Conservation (phyloP, 2,888 invertebrate genomes). For the Drosophila limbata region DNA sequence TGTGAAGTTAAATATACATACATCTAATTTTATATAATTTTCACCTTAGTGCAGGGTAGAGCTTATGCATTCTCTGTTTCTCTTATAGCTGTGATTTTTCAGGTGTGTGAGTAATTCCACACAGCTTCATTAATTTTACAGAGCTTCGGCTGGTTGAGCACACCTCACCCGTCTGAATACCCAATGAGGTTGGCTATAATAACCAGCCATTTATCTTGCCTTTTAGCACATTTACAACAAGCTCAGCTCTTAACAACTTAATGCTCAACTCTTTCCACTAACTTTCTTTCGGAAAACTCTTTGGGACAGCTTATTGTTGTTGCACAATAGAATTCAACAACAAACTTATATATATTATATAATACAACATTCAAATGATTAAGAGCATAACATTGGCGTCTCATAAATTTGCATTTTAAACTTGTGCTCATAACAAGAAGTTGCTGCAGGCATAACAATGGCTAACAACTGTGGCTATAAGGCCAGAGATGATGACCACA, state of each 20-base stretch:
- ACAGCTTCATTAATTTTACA: conserved; percentile 37
- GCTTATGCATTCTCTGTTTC: neutral
- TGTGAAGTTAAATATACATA: neutral
- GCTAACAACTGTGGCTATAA: neutral
- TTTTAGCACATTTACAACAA: conserved; percentile 69
- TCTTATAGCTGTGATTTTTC: neutral
- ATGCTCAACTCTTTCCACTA: conserved; percentile 23
- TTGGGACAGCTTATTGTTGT: conserved; percentile 21
- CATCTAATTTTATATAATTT: neutral
- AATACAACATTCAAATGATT: conserved; percentile 45
- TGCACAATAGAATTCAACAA: conserved; percentile 24
- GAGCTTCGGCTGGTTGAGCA: conserved; percentile 3
- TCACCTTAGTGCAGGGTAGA: neutral
- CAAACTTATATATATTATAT: conserved; percentile 2
- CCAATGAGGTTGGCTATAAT: conserved; percentile 57
- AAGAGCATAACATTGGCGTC: conserved; percentile 36
- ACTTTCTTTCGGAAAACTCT: neutral
- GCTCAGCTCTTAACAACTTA: conserved; percentile 25
- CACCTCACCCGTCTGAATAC: conserved; percentile 22
- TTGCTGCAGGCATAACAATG: conserved; percentile 5
- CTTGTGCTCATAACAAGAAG: neutral
- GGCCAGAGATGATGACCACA: conserved; percentile 23
- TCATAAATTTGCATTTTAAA: conserved; percentile 48
- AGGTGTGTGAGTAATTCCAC: conserved; percentile 19
- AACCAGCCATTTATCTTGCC: conserved; percentile 71